Percentiles rank a stretch among this genome's conserved stretches.
These are phyloP conservation scores for Deilephila elpenor DNA, from an alignment of 2,888 invertebrate species.

Conservation along the genomic window DNA sequence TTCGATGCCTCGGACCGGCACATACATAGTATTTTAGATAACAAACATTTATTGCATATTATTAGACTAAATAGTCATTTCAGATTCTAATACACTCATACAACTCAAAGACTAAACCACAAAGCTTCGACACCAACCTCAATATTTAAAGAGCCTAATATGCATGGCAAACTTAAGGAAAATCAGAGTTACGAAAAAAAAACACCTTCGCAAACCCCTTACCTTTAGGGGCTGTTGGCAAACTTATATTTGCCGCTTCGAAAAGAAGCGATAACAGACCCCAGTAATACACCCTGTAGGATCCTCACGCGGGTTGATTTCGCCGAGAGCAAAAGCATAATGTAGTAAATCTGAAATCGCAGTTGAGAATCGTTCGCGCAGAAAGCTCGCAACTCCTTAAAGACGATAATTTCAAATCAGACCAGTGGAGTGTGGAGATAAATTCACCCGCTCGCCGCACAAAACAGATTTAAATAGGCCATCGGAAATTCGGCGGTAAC, in stretches of 20 bases:
- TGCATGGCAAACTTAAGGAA: conserved; percentile 60
- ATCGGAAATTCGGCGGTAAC: conserved; percentile 36
- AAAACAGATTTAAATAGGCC: conserved; percentile 73
- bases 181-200: conserved; percentile 52
- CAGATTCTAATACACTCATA: too few species aligned
- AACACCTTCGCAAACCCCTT: conserved; percentile 40
- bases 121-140: conserved; percentile 29
- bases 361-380: conserved; percentile 64
- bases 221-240: conserved; percentile 20
- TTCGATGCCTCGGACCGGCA: too few species aligned
- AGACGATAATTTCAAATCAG: conserved; percentile 73
- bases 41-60: too few species aligned
- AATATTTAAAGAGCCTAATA: conserved; percentile 59
- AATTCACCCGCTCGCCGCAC: conserved; percentile 58
- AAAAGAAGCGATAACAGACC: background rate
- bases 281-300: background rate
- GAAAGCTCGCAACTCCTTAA: conserved; percentile 69
- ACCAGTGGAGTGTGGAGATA: conserved; percentile 69
- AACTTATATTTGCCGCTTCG: conserved; percentile 1
- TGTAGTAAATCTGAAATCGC: conserved; percentile 68
- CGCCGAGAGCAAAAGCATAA: background rate
- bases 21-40: background rate
- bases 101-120: background rate
- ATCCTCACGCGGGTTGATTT: background rate
- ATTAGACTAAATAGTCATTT: too few species aligned